phyloP scores from a whole-genome alignment of 2,797 vertebrate species.

The Thaleichthys pacificus region DNA sequence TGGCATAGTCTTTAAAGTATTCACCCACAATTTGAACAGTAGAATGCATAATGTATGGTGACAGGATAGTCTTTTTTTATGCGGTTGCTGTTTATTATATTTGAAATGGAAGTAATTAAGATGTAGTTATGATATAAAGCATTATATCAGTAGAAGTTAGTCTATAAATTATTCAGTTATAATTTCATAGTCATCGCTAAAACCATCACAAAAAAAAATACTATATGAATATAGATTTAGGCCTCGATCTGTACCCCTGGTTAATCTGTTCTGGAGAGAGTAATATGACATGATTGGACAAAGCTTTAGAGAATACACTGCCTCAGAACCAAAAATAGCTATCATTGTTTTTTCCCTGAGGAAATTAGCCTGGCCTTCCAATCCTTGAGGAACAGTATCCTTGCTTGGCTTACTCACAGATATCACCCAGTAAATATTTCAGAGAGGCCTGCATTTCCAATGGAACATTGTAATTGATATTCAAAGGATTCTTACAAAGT shows the following conservation, averaged over 20 bases:
- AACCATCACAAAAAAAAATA: neutral
- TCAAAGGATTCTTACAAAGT: conserved; percentile 37
- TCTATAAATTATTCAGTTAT: neutral
- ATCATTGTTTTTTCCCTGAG: neutral
- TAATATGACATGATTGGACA: neutral
- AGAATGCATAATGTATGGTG: conserved; percentile 5
- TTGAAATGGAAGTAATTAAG: neutral
- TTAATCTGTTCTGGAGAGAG: neutral
- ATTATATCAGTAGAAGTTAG: too few relatives aligned
- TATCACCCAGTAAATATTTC: conserved; percentile 27
- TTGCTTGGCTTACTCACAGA: conserved; percentile 4
- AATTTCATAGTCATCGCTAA: neutral
- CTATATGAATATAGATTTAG: too few relatives aligned
- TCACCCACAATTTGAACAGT: neutral
- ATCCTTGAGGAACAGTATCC: conserved; percentile 26
- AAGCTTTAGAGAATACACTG: neutral
- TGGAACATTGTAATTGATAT: conserved; percentile 37
- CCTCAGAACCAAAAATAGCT: neutral
- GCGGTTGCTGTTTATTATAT: neutral
- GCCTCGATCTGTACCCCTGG: too few relatives aligned
- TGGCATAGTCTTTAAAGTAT: neutral
- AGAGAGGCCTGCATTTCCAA: conserved; percentile 26
- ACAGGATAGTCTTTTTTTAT: neutral
- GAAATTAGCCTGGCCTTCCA: conserved; percentile 21
- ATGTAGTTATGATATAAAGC: neutral